Conservation (phyloP, 2,113 vertebrate species). For the Cavia porcellus region DNA sequence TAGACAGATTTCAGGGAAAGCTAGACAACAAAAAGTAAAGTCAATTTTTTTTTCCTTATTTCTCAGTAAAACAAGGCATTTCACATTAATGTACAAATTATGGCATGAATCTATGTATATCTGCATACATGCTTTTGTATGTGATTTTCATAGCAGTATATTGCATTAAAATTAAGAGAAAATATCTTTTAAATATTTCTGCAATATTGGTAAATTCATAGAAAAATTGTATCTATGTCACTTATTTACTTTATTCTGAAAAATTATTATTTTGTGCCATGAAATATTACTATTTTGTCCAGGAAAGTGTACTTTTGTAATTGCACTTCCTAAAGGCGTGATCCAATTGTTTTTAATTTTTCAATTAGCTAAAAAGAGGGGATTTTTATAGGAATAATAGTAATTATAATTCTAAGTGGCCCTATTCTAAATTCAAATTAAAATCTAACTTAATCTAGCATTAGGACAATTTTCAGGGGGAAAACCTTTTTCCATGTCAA, state of each 20-base stretch:
- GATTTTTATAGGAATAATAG: conserved; percentile 55
- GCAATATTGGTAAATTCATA: background rate
- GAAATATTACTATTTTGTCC: background rate
- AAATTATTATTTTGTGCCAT: background rate
- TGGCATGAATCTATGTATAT: background rate
- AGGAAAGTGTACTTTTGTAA: background rate
- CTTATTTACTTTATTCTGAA: background rate
- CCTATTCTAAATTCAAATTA: conserved; percentile 73
- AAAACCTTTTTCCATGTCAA: background rate
- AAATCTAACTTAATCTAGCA: conserved; percentile 21
- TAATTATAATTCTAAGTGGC: conserved; percentile 70
- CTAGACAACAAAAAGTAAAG: background rate
- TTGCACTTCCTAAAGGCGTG: background rate
- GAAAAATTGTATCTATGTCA: background rate
- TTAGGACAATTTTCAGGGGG: conserved; percentile 19
- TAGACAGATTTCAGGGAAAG: background rate
- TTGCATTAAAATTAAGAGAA: background rate
- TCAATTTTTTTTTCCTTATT: background rate
- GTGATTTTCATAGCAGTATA: background rate
- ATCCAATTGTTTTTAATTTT: conserved; percentile 71
- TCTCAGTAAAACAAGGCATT: background rate
- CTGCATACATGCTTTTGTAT: background rate
- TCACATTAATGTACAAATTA: background rate
- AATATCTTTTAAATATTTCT: background rate
- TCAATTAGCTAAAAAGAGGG: conserved; percentile 56